Evolutionary conservation across 2,113 vertebrate genomes (phyloP).

Genomic region (Peromyscus maniculatus): DNA sequence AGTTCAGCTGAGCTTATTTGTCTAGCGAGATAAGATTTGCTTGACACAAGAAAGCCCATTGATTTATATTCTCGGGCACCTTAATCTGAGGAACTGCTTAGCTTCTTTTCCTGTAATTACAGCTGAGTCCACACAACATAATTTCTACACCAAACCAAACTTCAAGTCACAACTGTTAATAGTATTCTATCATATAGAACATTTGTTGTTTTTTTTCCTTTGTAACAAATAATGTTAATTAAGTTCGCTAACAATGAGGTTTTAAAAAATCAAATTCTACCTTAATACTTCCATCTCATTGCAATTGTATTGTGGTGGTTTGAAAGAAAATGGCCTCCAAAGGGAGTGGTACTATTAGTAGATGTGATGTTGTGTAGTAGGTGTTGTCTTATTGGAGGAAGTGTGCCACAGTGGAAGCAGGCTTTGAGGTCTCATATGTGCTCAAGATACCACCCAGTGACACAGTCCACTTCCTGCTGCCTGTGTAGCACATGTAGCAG

Average conservation of each 20-base stretch:
- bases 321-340: neutral
- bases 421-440: neutral
- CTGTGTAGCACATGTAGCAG: neutral
- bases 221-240: neutral
- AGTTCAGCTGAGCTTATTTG: conserved; percentile 47
- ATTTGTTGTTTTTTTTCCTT: neutral
- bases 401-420: neutral
- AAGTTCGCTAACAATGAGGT: conserved; percentile 11
- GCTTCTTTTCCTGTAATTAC: conserved; percentile 45
- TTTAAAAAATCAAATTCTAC: neutral
- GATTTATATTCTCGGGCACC: conserved; percentile 20
- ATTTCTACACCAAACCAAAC: conserved; percentile 43
- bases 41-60: neutral
- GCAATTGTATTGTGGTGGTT: neutral
- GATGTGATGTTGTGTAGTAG: too few species aligned
- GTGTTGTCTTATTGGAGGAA: neutral
- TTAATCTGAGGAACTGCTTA: conserved; percentile 49
- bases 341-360: neutral
- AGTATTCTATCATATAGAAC: conserved; percentile 16
- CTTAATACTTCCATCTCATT: neutral
- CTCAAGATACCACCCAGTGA: neutral
- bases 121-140: conserved; percentile 1
- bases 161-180: neutral
- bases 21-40: conserved; percentile 42
- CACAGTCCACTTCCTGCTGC: neutral